These are phyloP conservation scores for Trididemnum nubilum DNA, from an alignment of 23 tunicate species.

Conservation along the genomic window DNA sequence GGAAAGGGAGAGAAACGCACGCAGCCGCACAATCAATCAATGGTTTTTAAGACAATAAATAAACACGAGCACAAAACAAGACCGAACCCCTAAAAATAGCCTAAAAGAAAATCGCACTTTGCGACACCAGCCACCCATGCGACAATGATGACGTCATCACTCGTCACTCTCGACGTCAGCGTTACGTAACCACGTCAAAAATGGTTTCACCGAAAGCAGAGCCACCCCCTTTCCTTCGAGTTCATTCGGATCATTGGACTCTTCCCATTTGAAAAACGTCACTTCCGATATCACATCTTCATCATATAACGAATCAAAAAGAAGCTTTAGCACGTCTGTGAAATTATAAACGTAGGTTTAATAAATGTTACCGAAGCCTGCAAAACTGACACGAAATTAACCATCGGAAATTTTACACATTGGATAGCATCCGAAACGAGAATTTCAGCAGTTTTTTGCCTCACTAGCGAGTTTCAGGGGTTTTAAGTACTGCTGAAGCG, in stretches of 20 bases:
- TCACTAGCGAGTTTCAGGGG: too few species aligned
- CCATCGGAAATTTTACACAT: too few species aligned
- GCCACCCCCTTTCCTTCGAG: conserved; percentile 62
- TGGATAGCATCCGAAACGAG: too few species aligned
- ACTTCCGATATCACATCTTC: conserved; percentile 55
- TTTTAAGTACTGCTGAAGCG: too few species aligned
- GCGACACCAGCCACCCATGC: neutral
- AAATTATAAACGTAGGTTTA: conserved; percentile 4
- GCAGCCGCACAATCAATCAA: conserved; percentile 3
- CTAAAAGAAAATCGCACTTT: neutral
- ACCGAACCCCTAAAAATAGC: conserved; percentile 17
- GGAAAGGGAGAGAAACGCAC: neutral
- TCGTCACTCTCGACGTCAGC: conserved; percentile 69
- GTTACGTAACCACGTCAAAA: conserved; percentile 64
- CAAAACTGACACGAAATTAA: too few species aligned
- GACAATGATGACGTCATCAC: neutral
- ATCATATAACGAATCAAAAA: conserved; percentile 54
- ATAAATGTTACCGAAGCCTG: neutral
- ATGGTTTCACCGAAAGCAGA: conserved; percentile 55
- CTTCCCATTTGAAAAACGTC: conserved; percentile 67
- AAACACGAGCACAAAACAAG: neutral
- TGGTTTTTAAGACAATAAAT: conserved; percentile 18
- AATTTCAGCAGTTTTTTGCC: too few species aligned
- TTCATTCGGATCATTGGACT: conserved; percentile 35
- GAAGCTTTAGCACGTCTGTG: conserved; percentile 46